Base-by-base conservation (phyloP, 2,113 vertebrate genomes). In the Myocastor coypus region DNA sequence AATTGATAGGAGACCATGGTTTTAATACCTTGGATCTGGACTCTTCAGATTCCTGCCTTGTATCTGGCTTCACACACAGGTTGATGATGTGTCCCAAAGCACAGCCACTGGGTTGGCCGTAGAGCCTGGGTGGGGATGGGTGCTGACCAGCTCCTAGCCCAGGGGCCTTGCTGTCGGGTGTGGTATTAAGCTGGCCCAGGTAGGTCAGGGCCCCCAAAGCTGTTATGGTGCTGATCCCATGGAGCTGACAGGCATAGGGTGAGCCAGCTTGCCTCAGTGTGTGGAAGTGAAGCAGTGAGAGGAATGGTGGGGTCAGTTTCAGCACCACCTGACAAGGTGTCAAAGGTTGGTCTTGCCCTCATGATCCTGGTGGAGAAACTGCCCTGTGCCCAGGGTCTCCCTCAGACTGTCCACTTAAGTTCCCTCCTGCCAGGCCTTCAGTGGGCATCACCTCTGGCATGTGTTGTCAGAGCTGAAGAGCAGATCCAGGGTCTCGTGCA, bases 201-300 rank as follows among this genome's bases (percentile, higher is more conserved):
- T 37, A 28, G 34, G 73, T 63, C 1, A 1, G 13, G 52, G 40
- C 46, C 13, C 57, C n/a, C 55, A 34, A 50, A 4, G 32, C 19
- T 1, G 20, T 40, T 14, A 0, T 8, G 8, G 0, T 32, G 0
- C 3, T 13, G n/a, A 24, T 34, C 83, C 50, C 63, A 71, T 2
- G 13, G 8, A 71, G 50, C 46, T 28, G 55, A 42, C 5, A 52
- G 30, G 52, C 30, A 0, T 2, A 7, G 42, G 32, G 1, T 34
- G 63, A 42, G 59, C 80, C 52, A 1, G 12, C 73, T 88, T 17
- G 2, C 24, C 12, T 55, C 40, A 9, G 7, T 3, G 0, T 55
- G 37, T 1, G 2, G 34, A 0, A 17, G 50, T 71, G 71, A 68
- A 40, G 17, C 30, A 17, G 52, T 3, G 26, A 75, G 77, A 34